These are phyloP conservation scores for Onychomys leucogaster DNA, from an alignment of 2,797 vertebrate species.

Conservation along the genomic window DNA sequence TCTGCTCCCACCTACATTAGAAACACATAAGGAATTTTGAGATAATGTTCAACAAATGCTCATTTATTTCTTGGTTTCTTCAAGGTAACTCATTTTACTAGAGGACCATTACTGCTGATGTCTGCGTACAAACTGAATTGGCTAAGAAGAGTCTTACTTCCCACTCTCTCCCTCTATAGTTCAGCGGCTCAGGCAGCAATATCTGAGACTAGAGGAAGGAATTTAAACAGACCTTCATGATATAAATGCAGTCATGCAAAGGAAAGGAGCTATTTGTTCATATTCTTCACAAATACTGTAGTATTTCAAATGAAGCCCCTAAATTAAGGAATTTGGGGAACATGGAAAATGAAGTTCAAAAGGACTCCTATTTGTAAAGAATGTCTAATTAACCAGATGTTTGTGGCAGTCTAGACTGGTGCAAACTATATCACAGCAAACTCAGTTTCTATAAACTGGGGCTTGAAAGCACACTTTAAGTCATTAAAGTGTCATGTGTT, in stretches of 20 bases:
- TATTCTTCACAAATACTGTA: slow-evolving; percentile 25
- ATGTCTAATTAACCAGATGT: slow-evolving; percentile 29
- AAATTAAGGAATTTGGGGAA: slow-evolving; percentile 83
- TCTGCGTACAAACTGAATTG: not conserved
- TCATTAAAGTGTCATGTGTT: not conserved
- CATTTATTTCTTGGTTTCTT: not conserved
- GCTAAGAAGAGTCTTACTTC: not conserved
- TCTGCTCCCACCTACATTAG: not conserved
- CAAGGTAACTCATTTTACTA: not conserved
- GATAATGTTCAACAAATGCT: not conserved
- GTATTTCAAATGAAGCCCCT: slow-evolving; percentile 81
- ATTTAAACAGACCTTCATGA: not conserved
- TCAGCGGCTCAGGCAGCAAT: not conserved
- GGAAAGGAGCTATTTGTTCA: not conserved
- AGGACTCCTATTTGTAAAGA: slow-evolving; percentile 82
- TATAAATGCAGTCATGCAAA: not conserved
- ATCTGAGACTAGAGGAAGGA: not conserved
- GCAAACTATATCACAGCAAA: slow-evolving; percentile 60
- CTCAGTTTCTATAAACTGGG: not conserved
- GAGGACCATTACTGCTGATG: not conserved
- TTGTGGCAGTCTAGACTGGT: slow-evolving; percentile 52
- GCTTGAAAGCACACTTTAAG: slow-evolving; percentile 27
- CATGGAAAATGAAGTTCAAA: slow-evolving; percentile 83
- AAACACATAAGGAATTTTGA: slow-evolving; percentile 5
- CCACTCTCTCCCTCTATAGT: not conserved